Evolutionary conservation across 2,797 vertebrate species (phyloP).

Genomic region (Geotrypetes seraphini): DNA sequence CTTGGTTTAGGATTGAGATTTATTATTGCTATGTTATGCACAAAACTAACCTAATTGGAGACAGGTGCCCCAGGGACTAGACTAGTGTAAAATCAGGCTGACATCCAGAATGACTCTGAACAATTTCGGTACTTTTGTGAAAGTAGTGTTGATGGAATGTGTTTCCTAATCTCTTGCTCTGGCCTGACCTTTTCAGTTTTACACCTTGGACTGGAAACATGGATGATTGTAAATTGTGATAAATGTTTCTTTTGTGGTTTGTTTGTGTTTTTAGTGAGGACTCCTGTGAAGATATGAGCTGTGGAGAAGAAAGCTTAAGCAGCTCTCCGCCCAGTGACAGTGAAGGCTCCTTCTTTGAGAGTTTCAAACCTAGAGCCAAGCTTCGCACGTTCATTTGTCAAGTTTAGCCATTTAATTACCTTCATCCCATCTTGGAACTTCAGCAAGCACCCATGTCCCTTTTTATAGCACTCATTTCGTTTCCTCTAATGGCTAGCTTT

Average conservation of each 20-base stretch:
- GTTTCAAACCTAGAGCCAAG: constrained; percentile 51
- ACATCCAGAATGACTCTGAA: too few relatives aligned
- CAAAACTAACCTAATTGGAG: too few relatives aligned
- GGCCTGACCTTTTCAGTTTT: too few relatives aligned
- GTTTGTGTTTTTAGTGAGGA: constrained; percentile 70
- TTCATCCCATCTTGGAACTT: constrained; percentile 23
- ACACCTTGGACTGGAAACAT: too few relatives aligned
- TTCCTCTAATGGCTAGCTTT: constrained; percentile 24
- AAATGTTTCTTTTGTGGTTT: constrained; percentile 3
- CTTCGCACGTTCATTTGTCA: constrained; percentile 46
- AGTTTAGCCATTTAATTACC: constrained; percentile 22
- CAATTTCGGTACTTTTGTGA: too few relatives aligned
- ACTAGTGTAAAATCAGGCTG: too few relatives aligned
- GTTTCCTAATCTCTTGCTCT: too few relatives aligned
- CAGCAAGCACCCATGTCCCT: constrained; percentile 19
- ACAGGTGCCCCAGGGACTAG: too few relatives aligned
- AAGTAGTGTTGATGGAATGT: too few relatives aligned
- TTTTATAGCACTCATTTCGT: constrained; percentile 38
- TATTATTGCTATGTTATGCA: too few relatives aligned
- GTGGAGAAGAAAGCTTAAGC: constrained; percentile 84
- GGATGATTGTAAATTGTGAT: too few relatives aligned
- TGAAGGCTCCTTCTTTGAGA: constrained; percentile 67
- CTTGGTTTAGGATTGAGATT: too few relatives aligned
- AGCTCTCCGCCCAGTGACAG: constrained; percentile 71
- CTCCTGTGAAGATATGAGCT: constrained; percentile 85